Percentiles rank a stretch among this genome's conserved stretches.
phyloP scores from a whole-genome alignment of 2,888 invertebrate species.

The Rhingia rostrata region DNA sequence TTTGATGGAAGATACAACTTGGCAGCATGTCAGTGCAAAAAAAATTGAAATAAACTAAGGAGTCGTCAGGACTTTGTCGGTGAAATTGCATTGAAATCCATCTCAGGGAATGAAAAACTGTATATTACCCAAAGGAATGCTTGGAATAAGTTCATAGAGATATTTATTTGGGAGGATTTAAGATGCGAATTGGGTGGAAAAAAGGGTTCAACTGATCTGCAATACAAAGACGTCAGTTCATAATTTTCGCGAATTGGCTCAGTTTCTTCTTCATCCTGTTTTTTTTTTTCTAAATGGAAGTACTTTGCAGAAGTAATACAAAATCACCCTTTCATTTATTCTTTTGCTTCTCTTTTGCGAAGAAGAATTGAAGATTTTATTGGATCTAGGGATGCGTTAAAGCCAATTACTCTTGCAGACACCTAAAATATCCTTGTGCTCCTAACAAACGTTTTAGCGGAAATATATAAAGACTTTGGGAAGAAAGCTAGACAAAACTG shows the following conservation, averaged over 20 bases:
- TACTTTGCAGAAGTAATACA: too few relatives aligned
- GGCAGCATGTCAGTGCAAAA: slow-evolving; percentile 40
- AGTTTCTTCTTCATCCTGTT: background rate
- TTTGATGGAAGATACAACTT: background rate
- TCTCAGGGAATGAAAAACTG: slow-evolving; percentile 24
- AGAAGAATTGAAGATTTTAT: background rate
- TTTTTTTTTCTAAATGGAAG: slow-evolving; percentile 4
- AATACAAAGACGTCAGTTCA: slow-evolving; percentile 14
- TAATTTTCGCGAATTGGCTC: slow-evolving; percentile 11
- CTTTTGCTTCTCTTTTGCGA: background rate
- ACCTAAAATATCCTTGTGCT: too few relatives aligned
- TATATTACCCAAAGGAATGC: slow-evolving; percentile 37
- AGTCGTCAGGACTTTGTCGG: slow-evolving; percentile 12
- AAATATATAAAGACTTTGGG: too few relatives aligned
- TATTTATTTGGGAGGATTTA: slow-evolving; percentile 5
- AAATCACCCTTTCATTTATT: too few relatives aligned
- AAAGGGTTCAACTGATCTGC: background rate
- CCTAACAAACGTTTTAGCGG: too few relatives aligned
- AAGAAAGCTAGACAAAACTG: too few relatives aligned
- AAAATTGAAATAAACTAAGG: slow-evolving; percentile 22
- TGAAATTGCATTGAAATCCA: slow-evolving; percentile 28
- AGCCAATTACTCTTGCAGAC: background rate
- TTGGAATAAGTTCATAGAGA: background rate
- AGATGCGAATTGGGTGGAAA: slow-evolving; percentile 2
- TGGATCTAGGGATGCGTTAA: background rate